These are phyloP conservation scores for Syngnathoides biaculeatus DNA, from an alignment of 2,113 vertebrate species.

Conservation along the genomic window DNA sequence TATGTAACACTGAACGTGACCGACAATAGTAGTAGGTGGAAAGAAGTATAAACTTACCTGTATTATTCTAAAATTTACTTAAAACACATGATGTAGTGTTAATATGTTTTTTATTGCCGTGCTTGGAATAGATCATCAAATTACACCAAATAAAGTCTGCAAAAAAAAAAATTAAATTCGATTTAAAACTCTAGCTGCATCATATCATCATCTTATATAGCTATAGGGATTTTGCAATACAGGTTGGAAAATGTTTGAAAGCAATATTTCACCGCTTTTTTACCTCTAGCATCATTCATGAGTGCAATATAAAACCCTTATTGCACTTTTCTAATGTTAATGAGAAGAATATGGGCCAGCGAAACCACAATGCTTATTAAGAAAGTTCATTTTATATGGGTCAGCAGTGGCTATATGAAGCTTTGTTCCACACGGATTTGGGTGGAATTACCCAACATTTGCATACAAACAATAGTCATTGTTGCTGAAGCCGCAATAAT, in stretches of 20 bases:
- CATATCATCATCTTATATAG: neutral
- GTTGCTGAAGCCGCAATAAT: constrained; percentile 35
- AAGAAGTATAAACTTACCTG: neutral
- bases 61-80: neutral
- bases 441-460: constrained; percentile 41
- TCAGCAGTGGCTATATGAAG: constrained; percentile 41
- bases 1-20: neutral
- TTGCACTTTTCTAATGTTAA: constrained; percentile 35
- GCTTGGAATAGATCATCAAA: neutral
- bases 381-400: constrained; percentile 39
- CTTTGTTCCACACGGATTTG: constrained; percentile 41
- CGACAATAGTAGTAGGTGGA: neutral
- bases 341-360: constrained; percentile 29
- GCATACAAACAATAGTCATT: constrained; percentile 52
- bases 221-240: constrained; percentile 3
- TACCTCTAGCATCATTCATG: constrained; percentile 39
- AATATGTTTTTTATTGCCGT: too few relatives aligned
- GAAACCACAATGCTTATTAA: constrained; percentile 21
- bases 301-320: constrained; percentile 33
- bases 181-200: neutral
- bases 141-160: neutral
- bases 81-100: too few relatives aligned
- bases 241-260: constrained; percentile 24
- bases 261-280: constrained; percentile 52
- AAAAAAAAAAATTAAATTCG: neutral